phyloP scores from a whole-genome alignment of 1,140 invertebrate genomes.

The Conus ventricosus region DNA sequence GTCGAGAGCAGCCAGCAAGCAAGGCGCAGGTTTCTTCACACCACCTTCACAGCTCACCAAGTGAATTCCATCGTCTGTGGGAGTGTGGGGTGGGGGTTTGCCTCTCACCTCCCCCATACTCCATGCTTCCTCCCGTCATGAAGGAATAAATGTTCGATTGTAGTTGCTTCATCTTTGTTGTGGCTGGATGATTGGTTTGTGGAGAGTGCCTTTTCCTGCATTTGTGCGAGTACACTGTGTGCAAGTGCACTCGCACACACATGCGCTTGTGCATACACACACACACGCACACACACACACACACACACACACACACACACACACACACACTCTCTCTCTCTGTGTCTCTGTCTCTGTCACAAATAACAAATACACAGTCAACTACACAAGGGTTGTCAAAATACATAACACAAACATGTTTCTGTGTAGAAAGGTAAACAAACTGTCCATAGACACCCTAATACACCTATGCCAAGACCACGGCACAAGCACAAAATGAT shows the following conservation, averaged over 20 bases:
- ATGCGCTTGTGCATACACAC: background rate
- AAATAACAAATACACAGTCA: too few species aligned
- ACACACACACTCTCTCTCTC: too few species aligned
- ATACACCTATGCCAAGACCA: too few species aligned
- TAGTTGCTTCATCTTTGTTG: background rate
- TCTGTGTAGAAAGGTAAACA: too few species aligned
- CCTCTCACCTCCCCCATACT: background rate
- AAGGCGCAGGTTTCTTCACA: slow-evolving; percentile 89
- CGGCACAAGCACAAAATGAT: too few species aligned
- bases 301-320: slow-evolving; percentile 9
- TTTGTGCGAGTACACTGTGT: too few species aligned
- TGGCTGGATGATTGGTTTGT: background rate
- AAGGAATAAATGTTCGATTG: background rate
- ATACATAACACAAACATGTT: too few species aligned
- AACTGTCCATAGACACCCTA: too few species aligned
- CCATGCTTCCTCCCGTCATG: too few species aligned
- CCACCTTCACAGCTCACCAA: slow-evolving; percentile 63
- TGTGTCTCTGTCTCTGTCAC: too few species aligned
- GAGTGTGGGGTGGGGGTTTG: too few species aligned
- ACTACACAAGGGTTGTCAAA: too few species aligned
- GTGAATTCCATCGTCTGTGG: background rate
- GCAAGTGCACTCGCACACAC: background rate
- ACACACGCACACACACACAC: background rate
- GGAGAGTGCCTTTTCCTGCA: background rate
- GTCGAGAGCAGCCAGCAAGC: slow-evolving; percentile 95